Evolutionary conservation across 2,113 vertebrate species (phyloP), one percentile per base, ranked within the genome.

Genomic region (Platichthys flesus): DNA sequence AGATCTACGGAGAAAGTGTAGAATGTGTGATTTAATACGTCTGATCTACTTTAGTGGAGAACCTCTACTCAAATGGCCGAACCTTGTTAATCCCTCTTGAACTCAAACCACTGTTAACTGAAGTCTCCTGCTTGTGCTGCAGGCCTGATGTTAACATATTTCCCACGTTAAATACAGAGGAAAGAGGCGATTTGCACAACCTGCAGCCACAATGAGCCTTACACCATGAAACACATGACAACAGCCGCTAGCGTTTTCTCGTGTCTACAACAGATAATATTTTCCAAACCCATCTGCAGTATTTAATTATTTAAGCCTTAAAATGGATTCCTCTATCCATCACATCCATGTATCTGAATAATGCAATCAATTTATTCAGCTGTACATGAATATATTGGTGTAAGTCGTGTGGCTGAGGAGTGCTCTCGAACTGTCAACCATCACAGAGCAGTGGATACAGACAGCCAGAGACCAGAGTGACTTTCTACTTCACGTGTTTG

Each of bases 361-460:
- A 69, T 79, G 3, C 67, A 81, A 58, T 9, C 47, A 56, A 74
- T 57, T 79, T 68, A 71, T 59, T 26, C 52, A 24, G 24, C 62
- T 74, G 69, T 26, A 58, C 21, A 61, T 71, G 60, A 79, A 75
- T 59, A 71, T 47, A 47, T 49, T 15, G 74, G 81, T 89, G 81
- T 74, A 84, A 80, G 81, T 81, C 79, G 66, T 68, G 90, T 91
- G 94, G 93, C 94, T 93, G 94, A 90, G 93, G 91, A 63, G 93
- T 93, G 91, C 93, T 94, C 96, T 95, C 94, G 91, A 95, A 94
- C 94, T 88, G 96, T 98, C 97, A 97, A 97, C 97, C 97, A 82
- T 95, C 91, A 94, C 96, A 97, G 96, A 97, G 95, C 91, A 96
- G 96, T 96, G 95, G 96, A 95, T 92, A 90, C 93, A 95, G 95